A percentile compares a stretch with the other conserved stretches of the same genome.
Conservation (phyloP, 2,888 invertebrate species). For the Argyresthia albistria region DNA sequence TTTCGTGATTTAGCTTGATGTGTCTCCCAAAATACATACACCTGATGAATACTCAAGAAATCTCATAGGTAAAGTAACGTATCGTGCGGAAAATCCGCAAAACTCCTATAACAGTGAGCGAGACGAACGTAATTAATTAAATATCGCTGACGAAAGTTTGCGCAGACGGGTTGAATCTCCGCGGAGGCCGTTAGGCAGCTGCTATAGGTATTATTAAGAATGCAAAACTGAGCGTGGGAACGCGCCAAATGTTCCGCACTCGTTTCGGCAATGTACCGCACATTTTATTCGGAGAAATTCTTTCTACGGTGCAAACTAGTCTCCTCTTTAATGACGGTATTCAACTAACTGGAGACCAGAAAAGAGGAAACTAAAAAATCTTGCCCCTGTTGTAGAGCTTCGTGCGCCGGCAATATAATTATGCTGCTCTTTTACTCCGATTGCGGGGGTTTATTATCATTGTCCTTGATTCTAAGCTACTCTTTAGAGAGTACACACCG, state of each 20-base stretch:
- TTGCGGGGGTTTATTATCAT: not conserved
- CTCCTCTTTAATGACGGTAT: constrained; percentile 16
- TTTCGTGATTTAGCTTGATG: not conserved
- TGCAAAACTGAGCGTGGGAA: constrained; percentile 17
- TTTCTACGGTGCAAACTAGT: constrained; percentile 12
- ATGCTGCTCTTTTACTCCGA: not conserved
- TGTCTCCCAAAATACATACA: not conserved
- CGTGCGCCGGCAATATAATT: not conserved
- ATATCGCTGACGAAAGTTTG: constrained; percentile 2
- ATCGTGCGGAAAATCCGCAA: not conserved
- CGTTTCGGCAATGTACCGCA: constrained; percentile 12
- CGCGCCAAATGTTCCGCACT: constrained; percentile 19
- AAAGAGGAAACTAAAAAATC: not conserved
- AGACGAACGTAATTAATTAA: constrained; percentile 1
- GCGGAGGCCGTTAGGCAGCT: not conserved
- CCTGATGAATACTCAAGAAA: not conserved
- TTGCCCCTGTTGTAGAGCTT: not conserved
- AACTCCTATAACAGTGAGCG: not conserved
- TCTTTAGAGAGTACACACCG: no score
- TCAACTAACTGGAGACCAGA: constrained; percentile 9
- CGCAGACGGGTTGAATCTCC: not conserved
- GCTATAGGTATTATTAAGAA: constrained; percentile 15
- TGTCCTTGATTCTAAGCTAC: not conserved
- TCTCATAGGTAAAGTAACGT: not conserved
- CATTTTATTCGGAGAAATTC: constrained; percentile 20